Base-by-base conservation (phyloP, 2,888 invertebrate genomes). In the Creontiades dilutus region DNA sequence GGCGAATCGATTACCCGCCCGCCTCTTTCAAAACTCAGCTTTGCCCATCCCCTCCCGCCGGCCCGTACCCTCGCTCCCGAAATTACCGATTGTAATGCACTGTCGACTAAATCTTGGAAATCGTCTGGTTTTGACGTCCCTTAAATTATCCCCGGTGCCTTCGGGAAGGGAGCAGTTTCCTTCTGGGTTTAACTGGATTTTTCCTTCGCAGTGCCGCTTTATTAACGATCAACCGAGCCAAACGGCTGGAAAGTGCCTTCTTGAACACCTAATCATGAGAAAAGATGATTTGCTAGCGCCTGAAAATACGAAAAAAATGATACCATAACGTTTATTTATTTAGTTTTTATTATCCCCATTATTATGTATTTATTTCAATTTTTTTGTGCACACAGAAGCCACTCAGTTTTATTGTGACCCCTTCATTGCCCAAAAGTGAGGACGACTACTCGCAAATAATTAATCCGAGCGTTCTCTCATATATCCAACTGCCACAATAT, bases 81-180 rank as follows among this genome's bases (percentile, higher is more conserved):
- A 68, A 68, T 61, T 61, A 61, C 82, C 82, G 27, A 82, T 82
- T 82, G 82, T 82, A 82, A 82, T 82, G 82, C 52, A 52, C 82
- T 82, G 52, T 82, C 82, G 52, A 48, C 82, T 82, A 82, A 82
- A 82, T 82, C 82, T 52, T 82, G 47, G 52, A 48, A 82, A 52
- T 23, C 82, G 12, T 82, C 82, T 82, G 82, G 82, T 82, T 82
- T 82, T 82, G 82, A 82, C 82, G 52, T 52, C 82, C 12, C 52
- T 52, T 68, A 68, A 68, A 68, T 68, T 19, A 68, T 68, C 68
- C 23, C 23, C 68, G 0, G 23, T 7, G 68, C n/a, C 68, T 68
- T 23, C 23, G 0, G 23, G 23, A 13, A 23, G 68, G 68, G 68
- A 68, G 68, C 68, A 23, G 19, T 23, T 68, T 68, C 68, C 23